Percentiles rank a stretch among this genome's conserved stretches.
Evolutionary conservation across 2,113 vertebrate genomes (phyloP).

Genomic region (Piprites chloris): DNA sequence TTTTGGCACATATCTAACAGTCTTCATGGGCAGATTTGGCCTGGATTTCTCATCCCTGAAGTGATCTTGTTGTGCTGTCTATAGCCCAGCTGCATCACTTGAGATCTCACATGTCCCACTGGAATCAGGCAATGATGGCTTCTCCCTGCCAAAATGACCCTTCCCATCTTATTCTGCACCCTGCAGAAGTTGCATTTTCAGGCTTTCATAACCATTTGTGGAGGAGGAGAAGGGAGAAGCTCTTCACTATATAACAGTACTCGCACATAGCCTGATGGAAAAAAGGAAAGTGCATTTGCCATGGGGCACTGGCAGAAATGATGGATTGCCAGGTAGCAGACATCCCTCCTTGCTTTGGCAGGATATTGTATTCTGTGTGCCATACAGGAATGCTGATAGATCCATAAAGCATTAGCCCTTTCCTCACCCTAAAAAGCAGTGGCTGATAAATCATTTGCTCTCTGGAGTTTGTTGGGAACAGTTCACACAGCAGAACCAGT

Average conservation of each 20-base stretch:
- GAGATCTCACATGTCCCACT: neutral
- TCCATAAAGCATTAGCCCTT: slow-evolving; percentile 31
- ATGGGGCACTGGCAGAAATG: neutral
- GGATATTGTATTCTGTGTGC: slow-evolving; percentile 6
- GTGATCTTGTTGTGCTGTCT: neutral
- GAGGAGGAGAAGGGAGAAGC: slow-evolving; percentile 14
- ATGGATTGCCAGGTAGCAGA: slow-evolving; percentile 10
- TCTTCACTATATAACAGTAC: neutral
- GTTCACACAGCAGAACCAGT: neutral
- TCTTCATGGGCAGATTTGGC: neutral
- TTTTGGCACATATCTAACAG: neutral
- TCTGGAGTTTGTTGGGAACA: neutral
- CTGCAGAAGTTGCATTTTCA: neutral
- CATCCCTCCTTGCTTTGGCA: slow-evolving; percentile 7
- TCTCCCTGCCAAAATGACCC: neutral
- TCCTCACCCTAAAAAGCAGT: slow-evolving; percentile 39
- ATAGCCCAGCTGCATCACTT: accelerated
- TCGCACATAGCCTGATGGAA: neutral
- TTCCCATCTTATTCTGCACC: neutral
- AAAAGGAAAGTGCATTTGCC: slow-evolving; percentile 2
- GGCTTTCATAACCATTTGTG: neutral
- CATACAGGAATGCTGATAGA: neutral
- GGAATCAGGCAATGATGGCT: neutral
- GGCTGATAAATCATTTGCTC: slow-evolving; percentile 22
- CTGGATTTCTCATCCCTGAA: neutral